A percentile compares a stretch with the other conserved stretches of the same genome.
Conservation (phyloP, 2,888 invertebrate species). For the Sesia bembeciformis region DNA sequence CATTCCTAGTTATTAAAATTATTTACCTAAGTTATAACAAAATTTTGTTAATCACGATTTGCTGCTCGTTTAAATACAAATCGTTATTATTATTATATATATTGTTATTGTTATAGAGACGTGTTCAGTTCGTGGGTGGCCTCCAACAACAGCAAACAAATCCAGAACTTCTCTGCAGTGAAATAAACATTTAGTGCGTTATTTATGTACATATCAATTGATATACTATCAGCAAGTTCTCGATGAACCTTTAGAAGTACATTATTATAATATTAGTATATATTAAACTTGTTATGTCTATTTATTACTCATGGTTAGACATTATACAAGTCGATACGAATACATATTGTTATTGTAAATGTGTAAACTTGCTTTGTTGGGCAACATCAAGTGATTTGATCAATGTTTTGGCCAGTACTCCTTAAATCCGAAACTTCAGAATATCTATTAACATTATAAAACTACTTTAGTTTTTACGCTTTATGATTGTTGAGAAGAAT, state of each 20-base stretch:
- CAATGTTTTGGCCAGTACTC: too few relatives aligned
- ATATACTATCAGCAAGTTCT: constrained; percentile 3
- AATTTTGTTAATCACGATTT: too few relatives aligned
- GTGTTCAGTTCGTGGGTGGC: constrained; percentile 94
- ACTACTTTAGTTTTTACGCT: too few relatives aligned
- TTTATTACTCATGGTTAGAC: constrained; percentile 11
- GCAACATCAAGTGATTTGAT: too few relatives aligned
- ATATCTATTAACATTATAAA: too few relatives aligned
- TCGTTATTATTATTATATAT: constrained; percentile 55
- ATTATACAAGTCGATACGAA: neutral
- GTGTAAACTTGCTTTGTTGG: too few relatives aligned
- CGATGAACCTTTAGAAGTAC: constrained; percentile 2
- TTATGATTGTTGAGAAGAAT: too few relatives aligned
- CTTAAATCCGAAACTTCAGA: too few relatives aligned
- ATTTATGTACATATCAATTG: constrained; percentile 18
- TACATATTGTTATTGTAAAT: neutral
- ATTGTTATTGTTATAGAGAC: constrained; percentile 78
- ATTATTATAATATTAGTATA: constrained; percentile 5
- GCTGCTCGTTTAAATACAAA: too few relatives aligned
- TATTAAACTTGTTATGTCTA: constrained; percentile 12
- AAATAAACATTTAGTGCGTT: constrained; percentile 70
- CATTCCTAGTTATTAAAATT: too few relatives aligned
- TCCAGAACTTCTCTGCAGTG: constrained; percentile 86
- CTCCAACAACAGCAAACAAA: constrained; percentile 86
- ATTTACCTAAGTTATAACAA: too few relatives aligned